Conservation (phyloP, 2,888 invertebrate species). For the Bimastos eiseni region DNA sequence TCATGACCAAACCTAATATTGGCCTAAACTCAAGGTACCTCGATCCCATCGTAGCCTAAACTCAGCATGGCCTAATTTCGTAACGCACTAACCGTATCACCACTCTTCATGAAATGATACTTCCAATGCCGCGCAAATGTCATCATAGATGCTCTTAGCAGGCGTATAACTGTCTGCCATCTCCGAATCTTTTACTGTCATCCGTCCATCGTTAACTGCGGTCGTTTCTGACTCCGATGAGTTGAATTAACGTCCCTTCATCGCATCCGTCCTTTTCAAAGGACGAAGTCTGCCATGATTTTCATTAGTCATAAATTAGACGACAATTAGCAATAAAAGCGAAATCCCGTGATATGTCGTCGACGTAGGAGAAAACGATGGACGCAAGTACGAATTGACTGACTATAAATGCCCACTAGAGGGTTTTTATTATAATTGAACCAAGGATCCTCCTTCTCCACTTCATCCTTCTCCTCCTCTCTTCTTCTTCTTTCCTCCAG, state of each 20-base stretch:
- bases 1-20: no score
- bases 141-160: neutral
- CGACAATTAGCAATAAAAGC: constrained; percentile 7
- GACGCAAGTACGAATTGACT: neutral
- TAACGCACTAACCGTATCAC: no score
- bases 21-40: no score
- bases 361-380: neutral
- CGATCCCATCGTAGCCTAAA: no score
- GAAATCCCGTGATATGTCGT: constrained; percentile 1
- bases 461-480: no score
- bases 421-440: neutral
- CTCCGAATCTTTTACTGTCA: no score
- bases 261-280: neutral
- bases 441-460: neutral
- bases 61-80: no score
- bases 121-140: neutral
- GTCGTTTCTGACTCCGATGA: neutral
- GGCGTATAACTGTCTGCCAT: neutral
- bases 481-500: neutral
- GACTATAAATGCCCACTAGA: neutral
- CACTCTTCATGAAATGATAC: neutral
- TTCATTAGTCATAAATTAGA: neutral
- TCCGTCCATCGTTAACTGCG: neutral
- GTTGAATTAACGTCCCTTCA: neutral
- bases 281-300: neutral